Evolutionary conservation across 1,140 invertebrate species (phyloP).

Genomic region (Euwallacea similis): DNA sequence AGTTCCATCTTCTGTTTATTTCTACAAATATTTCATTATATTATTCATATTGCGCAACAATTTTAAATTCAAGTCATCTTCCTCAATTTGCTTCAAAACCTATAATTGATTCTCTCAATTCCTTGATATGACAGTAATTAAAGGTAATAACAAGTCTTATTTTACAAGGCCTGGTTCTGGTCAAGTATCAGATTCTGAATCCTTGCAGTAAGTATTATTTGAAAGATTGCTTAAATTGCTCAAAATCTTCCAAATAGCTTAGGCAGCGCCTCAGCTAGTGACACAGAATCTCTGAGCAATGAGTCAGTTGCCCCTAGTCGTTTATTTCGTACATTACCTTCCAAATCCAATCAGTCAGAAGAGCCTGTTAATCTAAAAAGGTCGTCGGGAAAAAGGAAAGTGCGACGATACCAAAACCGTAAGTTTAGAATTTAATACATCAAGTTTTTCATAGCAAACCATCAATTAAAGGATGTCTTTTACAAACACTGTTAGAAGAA

Average conservation of each 20-base stretch:
- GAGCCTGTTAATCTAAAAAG: slow-evolving; percentile 80
- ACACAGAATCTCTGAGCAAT: slow-evolving; percentile 71
- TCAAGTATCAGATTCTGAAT: slow-evolving; percentile 43
- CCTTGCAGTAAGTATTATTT: slow-evolving; percentile 41
- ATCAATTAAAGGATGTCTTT: slow-evolving; percentile 38
- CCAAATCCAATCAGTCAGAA: slow-evolving; percentile 51
- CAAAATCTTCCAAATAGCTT: slow-evolving; percentile 26
- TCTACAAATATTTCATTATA: too few species aligned
- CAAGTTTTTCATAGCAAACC: neutral
- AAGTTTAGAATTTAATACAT: neutral
- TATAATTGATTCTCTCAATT: neutral
- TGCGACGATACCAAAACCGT: slow-evolving; percentile 66
- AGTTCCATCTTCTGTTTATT: too few species aligned
- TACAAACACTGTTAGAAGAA: slow-evolving; percentile 44
- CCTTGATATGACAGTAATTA: slow-evolving; percentile 41
- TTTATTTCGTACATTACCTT: slow-evolving; percentile 2
- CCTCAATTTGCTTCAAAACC: too few species aligned
- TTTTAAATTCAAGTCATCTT: too few species aligned
- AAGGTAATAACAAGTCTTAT: slow-evolving; percentile 35
- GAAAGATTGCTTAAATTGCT: neutral
- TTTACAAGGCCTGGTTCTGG: slow-evolving; percentile 32
- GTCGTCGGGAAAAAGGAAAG: slow-evolving; percentile 75
- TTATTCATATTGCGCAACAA: too few species aligned
- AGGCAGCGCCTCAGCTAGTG: slow-evolving; percentile 44
- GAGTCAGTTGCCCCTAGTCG: slow-evolving; percentile 59